Evolutionary conservation across 1,140 invertebrate genomes (phyloP), one percentile per base, ranked within the genome.

Genomic region (Drosophila sucinea): DNA sequence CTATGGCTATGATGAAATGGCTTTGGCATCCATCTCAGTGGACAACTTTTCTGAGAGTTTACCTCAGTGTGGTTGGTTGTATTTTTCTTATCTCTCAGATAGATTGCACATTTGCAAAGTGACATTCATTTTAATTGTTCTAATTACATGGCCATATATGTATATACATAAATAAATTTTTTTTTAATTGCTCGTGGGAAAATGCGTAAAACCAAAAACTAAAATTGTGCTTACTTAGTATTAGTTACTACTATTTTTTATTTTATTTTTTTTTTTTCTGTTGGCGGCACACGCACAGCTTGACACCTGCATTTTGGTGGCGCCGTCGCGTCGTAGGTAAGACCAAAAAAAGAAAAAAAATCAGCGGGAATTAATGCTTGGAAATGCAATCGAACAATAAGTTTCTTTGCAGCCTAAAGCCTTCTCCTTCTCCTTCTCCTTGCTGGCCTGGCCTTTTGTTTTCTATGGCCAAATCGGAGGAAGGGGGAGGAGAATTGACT

Each of bases 221-320:
- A 27, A 51, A 51, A 23, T 51, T 10, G 60, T 67, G 51, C 51
- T 11, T 57, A 27, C 41, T 32, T 51, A 38, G 35, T 38, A 38
- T 38, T 38, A 38, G 35, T 38, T 38, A 38, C 35, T 38, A 38
- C 10, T 17, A 17, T 17, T 17, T 17, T 30, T 58, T n/a, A 41
- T 65, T 60, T 60, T 29, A 25, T 27, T 60, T 11, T 10, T 40
- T 71, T 67, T 47, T 72, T 56, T 64, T 57, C 30, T 35, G 56
- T 72, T 66, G 69, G 63, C 71, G 79, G 78, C 79, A 76, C 78
- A 86, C 83, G 83, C 84, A 87, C 84, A 87, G 84, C 84, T 80
- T 84, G 84, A 87, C 84, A 87, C 84, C 81, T 87, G 84, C 67
- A 51, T 56, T 79, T 55, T 75, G 60, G 32, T 60, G 75, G 64